Evolutionary conservation across 2,113 vertebrate species (phyloP), one percentile per base, ranked within the genome.

Genomic region (Coreoperca whiteheadi): DNA sequence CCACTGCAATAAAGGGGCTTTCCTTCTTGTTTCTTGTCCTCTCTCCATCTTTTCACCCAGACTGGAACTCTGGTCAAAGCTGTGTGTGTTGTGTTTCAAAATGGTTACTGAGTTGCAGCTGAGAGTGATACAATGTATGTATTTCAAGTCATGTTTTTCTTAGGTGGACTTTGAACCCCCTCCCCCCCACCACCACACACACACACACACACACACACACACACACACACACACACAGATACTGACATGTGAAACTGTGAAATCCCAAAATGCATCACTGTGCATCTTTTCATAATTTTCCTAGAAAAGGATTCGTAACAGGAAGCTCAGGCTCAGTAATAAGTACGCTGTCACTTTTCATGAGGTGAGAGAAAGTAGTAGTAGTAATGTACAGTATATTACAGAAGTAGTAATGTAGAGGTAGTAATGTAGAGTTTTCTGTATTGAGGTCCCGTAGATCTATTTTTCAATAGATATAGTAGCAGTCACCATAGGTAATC

Each of bases 301-400:
- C 64, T 51, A 97, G 95, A 93, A 94, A 87, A 95, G 92, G 88
- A 95, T 94, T 83, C 91, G 8, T 82, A 95, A 90, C 88, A 94
- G 63, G 89, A 95, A 80, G 69, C 89, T 89, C 91, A 95, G 94
- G 85, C 71, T 94, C 90, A 91, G 41, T 91, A 91, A 94, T 89
- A 96, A 96, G 87, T 89, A 87, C 80, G 41, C 89, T 70, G 92
- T 96, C 87, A 93, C 92, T 59, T 95, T 95, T 88, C 93, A 95
- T 10, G 93, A 97, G 95, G 93, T 97, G 91, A 96, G 96, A 91
- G 23, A 39, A 43, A 66, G 60, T 73, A 87, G 79, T 74, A 77
- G 56, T n/a, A n/a, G n/a, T n/a, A n/a, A n/a, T n/a, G n/a, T 75
- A 10, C 6, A 59, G 14, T 72, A 84, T 61, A 48, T 43, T 41